These are phyloP conservation scores for Dryobotodes eremita DNA, from an alignment of 2,888 invertebrate species.

Conservation along the genomic window DNA sequence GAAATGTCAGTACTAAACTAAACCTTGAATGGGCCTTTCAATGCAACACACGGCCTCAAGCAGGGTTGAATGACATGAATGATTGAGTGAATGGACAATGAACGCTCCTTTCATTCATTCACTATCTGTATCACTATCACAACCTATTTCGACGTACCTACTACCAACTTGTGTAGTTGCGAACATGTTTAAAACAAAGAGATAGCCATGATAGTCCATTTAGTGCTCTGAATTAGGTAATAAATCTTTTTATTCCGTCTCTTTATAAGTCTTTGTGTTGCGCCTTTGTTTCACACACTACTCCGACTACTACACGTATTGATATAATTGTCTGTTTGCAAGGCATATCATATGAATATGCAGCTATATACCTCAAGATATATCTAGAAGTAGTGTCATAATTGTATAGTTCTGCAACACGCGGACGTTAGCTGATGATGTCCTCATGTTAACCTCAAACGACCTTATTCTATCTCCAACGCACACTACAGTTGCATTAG, in stretches of 20 bases:
- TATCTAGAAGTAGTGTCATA: background rate
- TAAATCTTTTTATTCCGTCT: conserved; percentile 20
- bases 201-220: conserved; percentile 5
- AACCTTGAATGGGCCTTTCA: conserved; percentile 80
- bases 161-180: conserved; percentile 23
- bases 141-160: conserved; percentile 42
- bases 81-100: conserved; percentile 70
- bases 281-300: conserved; percentile 51
- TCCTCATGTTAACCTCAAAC: conserved; percentile 78
- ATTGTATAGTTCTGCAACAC: conserved; percentile 61
- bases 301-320: conserved; percentile 19
- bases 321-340: conserved; percentile 34
- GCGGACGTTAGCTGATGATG: conserved; percentile 64
- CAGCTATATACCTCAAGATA: conserved; percentile 10
- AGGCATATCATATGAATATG: conserved; percentile 19
- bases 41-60: conserved; percentile 73
- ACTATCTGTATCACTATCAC: conserved; percentile 53
- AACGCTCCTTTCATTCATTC: conserved; percentile 68
- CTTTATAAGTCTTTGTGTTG: conserved; percentile 42
- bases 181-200: conserved; percentile 40
- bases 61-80: conserved; percentile 77
- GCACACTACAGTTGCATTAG: conserved; percentile 75
- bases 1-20: conserved; percentile 66
- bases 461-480: conserved; percentile 79
- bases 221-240: conserved; percentile 1